phyloP scores from a whole-genome alignment of 2,888 invertebrate species.

The Mimumesa dahlbomi region DNA sequence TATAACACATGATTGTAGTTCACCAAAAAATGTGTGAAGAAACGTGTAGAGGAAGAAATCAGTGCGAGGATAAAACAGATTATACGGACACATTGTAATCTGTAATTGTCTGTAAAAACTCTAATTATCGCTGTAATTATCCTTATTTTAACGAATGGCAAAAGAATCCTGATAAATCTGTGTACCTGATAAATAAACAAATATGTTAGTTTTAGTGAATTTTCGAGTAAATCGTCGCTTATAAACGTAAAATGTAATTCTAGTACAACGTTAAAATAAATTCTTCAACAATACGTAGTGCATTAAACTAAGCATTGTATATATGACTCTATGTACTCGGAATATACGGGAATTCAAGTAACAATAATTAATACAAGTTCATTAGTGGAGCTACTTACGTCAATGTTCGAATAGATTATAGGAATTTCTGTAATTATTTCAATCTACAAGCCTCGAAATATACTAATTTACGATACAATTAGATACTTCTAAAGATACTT shows the following conservation, averaged over 20 bases:
- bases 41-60: too few species aligned
- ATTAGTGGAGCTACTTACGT: slow-evolving; percentile 20
- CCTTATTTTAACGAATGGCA: too few species aligned
- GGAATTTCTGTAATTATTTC: slow-evolving; percentile 24
- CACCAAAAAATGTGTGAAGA: slow-evolving; percentile 6
- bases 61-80: too few species aligned
- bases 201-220: too few species aligned
- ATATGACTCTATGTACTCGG: neutral
- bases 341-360: slow-evolving; percentile 15
- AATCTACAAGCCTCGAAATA: slow-evolving; percentile 43
- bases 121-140: too few species aligned
- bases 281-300: neutral
- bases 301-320: neutral
- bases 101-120: too few species aligned
- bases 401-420: slow-evolving; percentile 29
- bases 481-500: slow-evolving; percentile 30
- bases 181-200: too few species aligned
- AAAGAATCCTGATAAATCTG: too few species aligned
- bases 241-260: too few species aligned
- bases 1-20: slow-evolving; percentile 11
- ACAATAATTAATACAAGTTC: slow-evolving; percentile 22
- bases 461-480: slow-evolving; percentile 31
- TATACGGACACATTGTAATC: too few species aligned
- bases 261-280: too few species aligned
- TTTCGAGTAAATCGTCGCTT: too few species aligned